Evolutionary conservation across 2,113 vertebrate genomes (phyloP).

Genomic region (Potamarius usumacintae): DNA sequence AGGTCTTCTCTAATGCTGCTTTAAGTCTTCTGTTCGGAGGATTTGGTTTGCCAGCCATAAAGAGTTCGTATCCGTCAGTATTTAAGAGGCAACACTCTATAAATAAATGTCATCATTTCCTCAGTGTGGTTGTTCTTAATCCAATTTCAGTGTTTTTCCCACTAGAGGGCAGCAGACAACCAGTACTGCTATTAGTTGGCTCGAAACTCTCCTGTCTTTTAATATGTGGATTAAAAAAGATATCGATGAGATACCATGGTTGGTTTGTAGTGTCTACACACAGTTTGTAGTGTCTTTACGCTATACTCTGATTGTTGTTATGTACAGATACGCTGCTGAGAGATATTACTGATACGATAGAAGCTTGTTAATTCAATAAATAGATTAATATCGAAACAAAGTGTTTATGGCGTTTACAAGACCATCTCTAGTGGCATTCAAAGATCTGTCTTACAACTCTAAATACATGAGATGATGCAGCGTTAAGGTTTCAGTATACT

Average conservation of each 20-base stretch:
- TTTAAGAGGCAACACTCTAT: background rate
- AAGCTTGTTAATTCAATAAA: background rate
- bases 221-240: slow-evolving; percentile 23
- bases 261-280: background rate
- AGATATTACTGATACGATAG: background rate
- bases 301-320: background rate
- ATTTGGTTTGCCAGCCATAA: background rate
- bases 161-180: slow-evolving; percentile 7
- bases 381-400: background rate
- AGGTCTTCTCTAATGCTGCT: slow-evolving; percentile 1
- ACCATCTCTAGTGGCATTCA: background rate
- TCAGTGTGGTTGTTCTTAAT: background rate
- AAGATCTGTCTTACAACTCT: too few species aligned
- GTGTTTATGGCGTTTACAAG: background rate
- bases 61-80: background rate
- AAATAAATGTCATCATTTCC: background rate
- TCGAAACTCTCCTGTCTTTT: slow-evolving; percentile 3
- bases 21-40: background rate
- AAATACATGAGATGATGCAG: too few species aligned
- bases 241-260: background rate
- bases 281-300: background rate
- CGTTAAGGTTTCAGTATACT: too few species aligned
- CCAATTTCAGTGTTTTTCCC: slow-evolving; percentile 18
- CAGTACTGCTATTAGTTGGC: background rate
- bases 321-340: background rate